Evolutionary conservation across 2,113 vertebrate species (phyloP).

Genomic region (Erpornis zantholeuca): DNA sequence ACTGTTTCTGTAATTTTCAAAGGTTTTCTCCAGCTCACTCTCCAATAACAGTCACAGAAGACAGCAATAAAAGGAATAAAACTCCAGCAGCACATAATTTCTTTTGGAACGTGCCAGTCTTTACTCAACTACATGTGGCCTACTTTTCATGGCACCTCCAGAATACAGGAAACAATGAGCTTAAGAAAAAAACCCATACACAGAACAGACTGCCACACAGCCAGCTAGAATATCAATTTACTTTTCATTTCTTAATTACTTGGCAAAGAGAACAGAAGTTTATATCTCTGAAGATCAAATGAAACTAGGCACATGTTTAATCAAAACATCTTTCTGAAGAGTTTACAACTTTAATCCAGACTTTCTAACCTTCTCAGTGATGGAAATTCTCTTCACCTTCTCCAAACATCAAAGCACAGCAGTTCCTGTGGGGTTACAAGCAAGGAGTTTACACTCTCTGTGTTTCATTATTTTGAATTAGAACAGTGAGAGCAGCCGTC

Average conservation of each 20-base stretch:
- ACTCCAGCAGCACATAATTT: background rate
- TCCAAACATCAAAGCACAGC: constrained; percentile 41
- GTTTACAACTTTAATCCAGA: constrained; percentile 27
- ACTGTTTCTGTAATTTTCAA: background rate
- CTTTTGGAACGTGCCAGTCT: background rate
- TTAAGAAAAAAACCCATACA: background rate
- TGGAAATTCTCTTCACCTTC: constrained; percentile 32
- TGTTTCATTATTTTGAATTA: background rate
- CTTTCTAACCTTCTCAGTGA: constrained; percentile 19
- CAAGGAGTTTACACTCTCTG: background rate
- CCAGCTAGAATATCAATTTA: background rate
- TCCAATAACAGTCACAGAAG: background rate
- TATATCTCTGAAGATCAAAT: constrained; percentile 31
- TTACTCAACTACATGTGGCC: background rate
- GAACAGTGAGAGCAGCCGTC: background rate
- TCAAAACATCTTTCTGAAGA: constrained; percentile 30
- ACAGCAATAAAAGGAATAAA: background rate
- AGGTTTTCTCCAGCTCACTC: too few relatives aligned
- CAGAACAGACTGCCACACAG: background rate
- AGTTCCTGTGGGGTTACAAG: constrained; percentile 11
- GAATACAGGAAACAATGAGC: background rate
- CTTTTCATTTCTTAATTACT: constrained; percentile 14
- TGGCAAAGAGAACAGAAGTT: background rate
- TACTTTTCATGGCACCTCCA: background rate
- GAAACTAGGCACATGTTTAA: background rate